phyloP scores from a whole-genome alignment of 2,888 invertebrate genomes.

The Masnerella sp. region DNA sequence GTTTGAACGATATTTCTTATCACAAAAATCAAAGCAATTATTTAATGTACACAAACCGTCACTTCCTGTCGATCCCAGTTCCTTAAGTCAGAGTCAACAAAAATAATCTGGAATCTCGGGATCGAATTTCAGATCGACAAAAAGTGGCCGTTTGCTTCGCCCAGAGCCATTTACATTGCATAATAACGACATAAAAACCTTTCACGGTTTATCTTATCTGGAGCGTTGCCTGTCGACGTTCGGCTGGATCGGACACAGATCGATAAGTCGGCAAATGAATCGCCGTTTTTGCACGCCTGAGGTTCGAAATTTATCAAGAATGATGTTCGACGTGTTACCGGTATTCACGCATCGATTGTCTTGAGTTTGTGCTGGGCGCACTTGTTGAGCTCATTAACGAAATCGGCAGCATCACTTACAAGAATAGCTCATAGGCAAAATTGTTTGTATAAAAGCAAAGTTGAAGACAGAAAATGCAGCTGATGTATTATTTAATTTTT shows the following conservation, averaged over 20 bases:
- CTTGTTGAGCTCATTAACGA: slow-evolving; percentile 61
- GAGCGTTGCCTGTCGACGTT: slow-evolving; percentile 19
- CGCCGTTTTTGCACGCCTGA: not conserved
- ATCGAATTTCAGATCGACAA: not conserved
- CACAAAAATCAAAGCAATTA: too few species aligned
- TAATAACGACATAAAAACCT: slow-evolving; percentile 25
- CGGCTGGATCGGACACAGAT: slow-evolving; percentile 27
- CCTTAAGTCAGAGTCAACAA: not conserved
- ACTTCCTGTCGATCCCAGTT: slow-evolving; percentile 5
- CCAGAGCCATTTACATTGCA: slow-evolving; percentile 25
- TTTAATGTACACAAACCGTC: not conserved
- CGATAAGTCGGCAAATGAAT: slow-evolving; percentile 33
- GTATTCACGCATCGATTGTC: slow-evolving; percentile 45
- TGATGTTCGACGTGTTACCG: slow-evolving; percentile 38
- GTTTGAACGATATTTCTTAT: too few species aligned
- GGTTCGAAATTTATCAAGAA: slow-evolving; percentile 44
- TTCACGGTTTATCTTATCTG: slow-evolving; percentile 38
- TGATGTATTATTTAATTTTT: too few species aligned
- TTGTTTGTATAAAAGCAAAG: slow-evolving; percentile 36
- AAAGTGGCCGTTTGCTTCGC: slow-evolving; percentile 21
- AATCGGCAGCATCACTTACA: slow-evolving; percentile 47
- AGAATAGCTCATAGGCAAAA: slow-evolving; percentile 26
- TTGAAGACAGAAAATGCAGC: too few species aligned
- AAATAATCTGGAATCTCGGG: slow-evolving; percentile 9
- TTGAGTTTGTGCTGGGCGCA: slow-evolving; percentile 36